Evolutionary conservation across 37 sponge, comb jelly and placozoan genomes (phyloP), one percentile per base, ranked within the genome.

Genomic region (Chondrosia reniformis): DNA sequence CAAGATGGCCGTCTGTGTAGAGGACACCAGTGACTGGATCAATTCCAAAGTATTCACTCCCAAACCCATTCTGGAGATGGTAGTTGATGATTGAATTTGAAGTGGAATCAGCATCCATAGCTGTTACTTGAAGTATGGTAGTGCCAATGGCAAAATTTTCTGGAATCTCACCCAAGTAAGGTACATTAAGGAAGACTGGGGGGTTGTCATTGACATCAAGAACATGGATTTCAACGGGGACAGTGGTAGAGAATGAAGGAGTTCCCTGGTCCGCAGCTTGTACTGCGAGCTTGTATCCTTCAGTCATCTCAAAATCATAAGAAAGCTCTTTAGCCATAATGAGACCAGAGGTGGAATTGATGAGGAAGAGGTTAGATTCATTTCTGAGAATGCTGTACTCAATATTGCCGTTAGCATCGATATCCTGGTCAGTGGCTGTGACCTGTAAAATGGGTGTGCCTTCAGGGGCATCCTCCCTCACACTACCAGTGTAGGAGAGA

Each of bases 141-240:
- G 86, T 79, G 0, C 86, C 85, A 33, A 83, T 37, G 15, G 91
- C 83, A 28, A 85, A 76, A 41, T 90, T 90, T 63, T 90, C 91
- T n/a, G 52, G 36, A 24, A 85, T 43, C 0, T 13, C 12, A 22
- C 71, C 80, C 0, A 69, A 42, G 56, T 85, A 92, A 34, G 38
- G 10, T 4, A 27, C 32, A 56, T 81, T 63, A 28, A 39, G 8
- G 62, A 92, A 92, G 5, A 67, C 67, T 31, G 93, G 93, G 9
- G 65, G 81, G 72, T 85, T 36, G 46, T 88, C 93, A 76, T 92
- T 92, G 52, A 63, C 76, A 54, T 92, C 89, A 9, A 67, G 64
- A 1, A 88, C 49, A 4, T 46, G 61, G n/a, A 92, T 63, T 5
- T 7, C 27, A 27, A 85, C 80, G 9, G 15, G 34, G 46, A 80